A percentile compares a stretch with the other conserved stretches of the same genome.
Conservation (phyloP, 1,140 invertebrate species). For the Trichogramma pretiosum region DNA sequence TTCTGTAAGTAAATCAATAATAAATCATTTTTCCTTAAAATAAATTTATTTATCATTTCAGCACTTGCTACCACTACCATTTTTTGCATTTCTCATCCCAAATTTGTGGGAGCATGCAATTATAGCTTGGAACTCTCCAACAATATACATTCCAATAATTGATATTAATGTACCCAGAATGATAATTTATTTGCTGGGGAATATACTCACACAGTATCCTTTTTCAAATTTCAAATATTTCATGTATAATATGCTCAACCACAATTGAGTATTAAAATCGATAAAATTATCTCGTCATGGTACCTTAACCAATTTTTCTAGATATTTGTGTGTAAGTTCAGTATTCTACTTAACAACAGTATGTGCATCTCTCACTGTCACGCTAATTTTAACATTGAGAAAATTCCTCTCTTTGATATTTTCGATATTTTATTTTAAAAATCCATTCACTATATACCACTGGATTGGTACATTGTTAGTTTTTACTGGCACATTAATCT, state of each 20-base stretch:
- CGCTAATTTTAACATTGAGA: conserved; percentile 86
- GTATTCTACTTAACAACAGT: conserved; percentile 92
- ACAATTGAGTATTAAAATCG: not conserved
- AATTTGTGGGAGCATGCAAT: conserved; percentile 69
- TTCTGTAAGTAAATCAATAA: not conserved
- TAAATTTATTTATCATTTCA: conserved; percentile 38
- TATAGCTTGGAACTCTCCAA: conserved; percentile 51
- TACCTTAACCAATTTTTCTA: conserved; percentile 32
- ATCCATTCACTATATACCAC: conserved; percentile 85
- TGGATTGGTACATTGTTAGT: conserved; percentile 89
- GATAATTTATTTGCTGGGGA: conserved; percentile 73
- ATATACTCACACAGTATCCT: conserved; percentile 84
- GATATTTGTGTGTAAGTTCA: conserved; percentile 83
- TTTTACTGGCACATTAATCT: conserved; percentile 87
- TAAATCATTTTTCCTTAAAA: not conserved
- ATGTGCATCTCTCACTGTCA: conserved; percentile 89
- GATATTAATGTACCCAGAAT: conserved; percentile 59
- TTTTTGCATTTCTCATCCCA: conserved; percentile 64
- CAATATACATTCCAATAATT: conserved; percentile 42
- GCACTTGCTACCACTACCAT: conserved; percentile 81
- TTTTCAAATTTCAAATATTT: conserved; percentile 22
- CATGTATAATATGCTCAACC: not conserved
- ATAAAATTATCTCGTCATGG: too few species aligned
- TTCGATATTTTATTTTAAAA: conserved; percentile 92
- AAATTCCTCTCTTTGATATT: conserved; percentile 93